Evolutionary conservation across 2,113 vertebrate species (phyloP).

Genomic region (Eretmodus cyanostictus): DNA sequence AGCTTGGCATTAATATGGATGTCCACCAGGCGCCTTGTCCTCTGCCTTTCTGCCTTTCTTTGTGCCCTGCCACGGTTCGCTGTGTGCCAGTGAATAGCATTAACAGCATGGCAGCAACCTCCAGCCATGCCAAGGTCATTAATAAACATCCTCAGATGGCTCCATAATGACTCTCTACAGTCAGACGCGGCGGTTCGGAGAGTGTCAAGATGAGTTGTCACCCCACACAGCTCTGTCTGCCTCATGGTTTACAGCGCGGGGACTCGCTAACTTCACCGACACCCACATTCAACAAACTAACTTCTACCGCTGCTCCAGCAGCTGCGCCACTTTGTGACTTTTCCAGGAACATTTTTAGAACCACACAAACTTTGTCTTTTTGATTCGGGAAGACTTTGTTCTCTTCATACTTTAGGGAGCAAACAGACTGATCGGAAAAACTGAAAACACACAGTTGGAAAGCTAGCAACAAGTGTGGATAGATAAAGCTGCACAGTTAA

Average conservation of each 20-base stretch:
- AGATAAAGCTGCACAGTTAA: neutral
- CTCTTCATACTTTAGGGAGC: neutral
- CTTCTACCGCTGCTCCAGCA: neutral
- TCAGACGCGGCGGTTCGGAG: neutral
- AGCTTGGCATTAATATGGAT: conserved; percentile 65
- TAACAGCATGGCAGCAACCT: conserved; percentile 39
- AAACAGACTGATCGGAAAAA: neutral
- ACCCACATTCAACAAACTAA: neutral
- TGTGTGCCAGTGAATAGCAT: conserved; percentile 54
- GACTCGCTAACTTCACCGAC: neutral
- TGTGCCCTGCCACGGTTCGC: conserved; percentile 40
- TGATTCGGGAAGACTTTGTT: neutral
- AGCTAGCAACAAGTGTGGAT: neutral
- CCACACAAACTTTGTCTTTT: neutral
- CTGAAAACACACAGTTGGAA: neutral
- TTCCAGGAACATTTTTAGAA: neutral
- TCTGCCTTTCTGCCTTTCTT: conserved; percentile 31
- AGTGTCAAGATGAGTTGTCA: neutral
- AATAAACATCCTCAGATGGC: conserved; percentile 78
- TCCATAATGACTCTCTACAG: conserved; percentile 32
- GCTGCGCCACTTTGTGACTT: neutral
- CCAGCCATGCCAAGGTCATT: conserved; percentile 56
- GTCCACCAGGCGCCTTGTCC: conserved; percentile 60
- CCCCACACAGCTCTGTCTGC: conserved; percentile 10
- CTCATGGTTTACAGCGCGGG: neutral